Base-by-base conservation (phyloP, 2,888 invertebrate genomes). In the Sinelater perroti region DNA sequence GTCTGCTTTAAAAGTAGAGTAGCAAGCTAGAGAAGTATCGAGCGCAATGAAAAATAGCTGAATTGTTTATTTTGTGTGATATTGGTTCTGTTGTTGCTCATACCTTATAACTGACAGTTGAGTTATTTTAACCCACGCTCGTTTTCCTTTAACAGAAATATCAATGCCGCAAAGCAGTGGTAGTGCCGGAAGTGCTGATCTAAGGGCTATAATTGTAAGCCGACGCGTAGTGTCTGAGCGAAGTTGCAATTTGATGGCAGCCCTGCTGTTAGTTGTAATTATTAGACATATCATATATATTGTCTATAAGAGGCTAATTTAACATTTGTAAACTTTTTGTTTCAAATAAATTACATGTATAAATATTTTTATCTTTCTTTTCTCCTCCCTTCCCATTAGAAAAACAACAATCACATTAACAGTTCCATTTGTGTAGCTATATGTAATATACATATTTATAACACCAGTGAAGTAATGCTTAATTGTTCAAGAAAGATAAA, bases 1-100 rank as follows among this genome's bases (percentile, higher is more conserved):
- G 67, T 67, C 66, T 65, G 72, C 72, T 73, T 73, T 70, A 70
- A 66, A 50, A 33, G 58, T 64, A 65, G 67, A 69, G 61, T 63
- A 63, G 62, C 51, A 36, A 40, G 44, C 46, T 60, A 56, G 21
- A 51, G 45, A 51, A 56, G 45, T 20, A 50, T 44, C 33, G 45
- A 56, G 53, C 40, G 50, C 56, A 46, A 47, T 51, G 50, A 44
- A 36, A 52, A 28, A 60, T 60, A 51, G 56, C 21, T 33, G 10
- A 44, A 24, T 40, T 53, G 35, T 46, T 58, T 14, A 26, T 28
- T 45, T 45, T 51, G 45, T 54, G 45, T 17, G 3, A 20, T 52
- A 45, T 38, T 40, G 20, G 52, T 47, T 38, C 46, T 33, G 26
- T 51, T n/a, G n/a, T n/a, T n/a, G n/a, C n/a, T n/a, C n/a, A n/a